phyloP scores from a whole-genome alignment of 2,797 vertebrate genomes.

The Xenentodon cancila region DNA sequence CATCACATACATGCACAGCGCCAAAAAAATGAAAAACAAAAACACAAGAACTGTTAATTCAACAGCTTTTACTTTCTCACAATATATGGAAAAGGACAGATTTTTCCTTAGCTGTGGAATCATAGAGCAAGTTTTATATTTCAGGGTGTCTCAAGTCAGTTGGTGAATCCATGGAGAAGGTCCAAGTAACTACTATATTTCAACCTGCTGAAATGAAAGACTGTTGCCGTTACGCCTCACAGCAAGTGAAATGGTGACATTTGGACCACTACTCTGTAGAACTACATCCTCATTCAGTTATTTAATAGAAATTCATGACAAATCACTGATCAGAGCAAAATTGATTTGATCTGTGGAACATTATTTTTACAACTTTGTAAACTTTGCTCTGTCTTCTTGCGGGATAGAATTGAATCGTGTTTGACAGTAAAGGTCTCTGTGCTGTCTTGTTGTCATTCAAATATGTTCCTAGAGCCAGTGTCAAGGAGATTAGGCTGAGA shows the following conservation, averaged over 20 bases:
- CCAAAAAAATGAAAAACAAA: conserved; percentile 21
- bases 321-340: conserved; percentile 33
- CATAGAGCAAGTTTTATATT: conserved; percentile 28
- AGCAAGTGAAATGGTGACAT: conserved; percentile 10
- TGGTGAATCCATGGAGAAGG: conserved; percentile 25
- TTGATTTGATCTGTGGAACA: conserved; percentile 48
- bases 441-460: conserved; percentile 71
- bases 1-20: conserved; percentile 41
- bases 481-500: conserved; percentile 70
- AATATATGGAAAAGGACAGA: conserved; percentile 45
- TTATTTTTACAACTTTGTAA: conserved; percentile 34
- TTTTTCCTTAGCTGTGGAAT: conserved; percentile 33
- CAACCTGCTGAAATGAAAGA: conserved; percentile 24
- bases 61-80: conserved; percentile 16
- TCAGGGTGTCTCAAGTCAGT: conserved; percentile 34
- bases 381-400: conserved; percentile 47
- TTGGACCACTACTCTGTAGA: too few species aligned
- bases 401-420: conserved; percentile 64
- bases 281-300: conserved; percentile 1
- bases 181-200: conserved; percentile 36
- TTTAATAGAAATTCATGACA: conserved; percentile 20
- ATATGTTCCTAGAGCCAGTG: conserved; percentile 64
- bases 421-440: conserved; percentile 48
- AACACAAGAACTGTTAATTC: conserved; percentile 33
- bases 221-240: conserved; percentile 1